phyloP scores from a whole-genome alignment of 2,113 vertebrate species.

The Erpornis zantholeuca region DNA sequence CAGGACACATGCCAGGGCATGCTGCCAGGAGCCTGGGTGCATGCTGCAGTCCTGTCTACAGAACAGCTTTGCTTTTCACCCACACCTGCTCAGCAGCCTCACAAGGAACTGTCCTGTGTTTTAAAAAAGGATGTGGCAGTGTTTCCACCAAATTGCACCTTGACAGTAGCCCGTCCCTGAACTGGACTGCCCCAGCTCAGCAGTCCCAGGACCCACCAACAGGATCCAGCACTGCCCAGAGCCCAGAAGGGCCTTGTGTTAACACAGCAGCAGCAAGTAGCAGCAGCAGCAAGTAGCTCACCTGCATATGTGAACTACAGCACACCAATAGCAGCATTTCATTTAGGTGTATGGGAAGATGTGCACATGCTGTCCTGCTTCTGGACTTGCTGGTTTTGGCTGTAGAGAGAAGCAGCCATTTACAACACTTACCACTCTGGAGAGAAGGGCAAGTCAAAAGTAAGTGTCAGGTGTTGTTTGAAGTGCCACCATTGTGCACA shows the following conservation, averaged over 20 bases:
- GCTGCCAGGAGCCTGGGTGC: background rate
- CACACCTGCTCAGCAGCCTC: background rate
- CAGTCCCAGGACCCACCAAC: rapidly evolving
- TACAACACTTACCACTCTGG: background rate
- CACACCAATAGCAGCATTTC: background rate
- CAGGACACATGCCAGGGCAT: background rate
- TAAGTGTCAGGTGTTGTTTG: background rate
- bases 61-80: background rate
- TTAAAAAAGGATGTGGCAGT: background rate
- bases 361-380: background rate
- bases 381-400: background rate
- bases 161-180: rapidly evolving
- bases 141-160: background rate
- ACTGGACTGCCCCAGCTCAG: background rate
- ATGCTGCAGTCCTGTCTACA: rapidly evolving
- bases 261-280: background rate
- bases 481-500: background rate
- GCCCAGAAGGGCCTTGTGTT: background rate
- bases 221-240: background rate
- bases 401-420: background rate
- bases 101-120: background rate
- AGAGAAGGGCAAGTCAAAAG: background rate
- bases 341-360: background rate
- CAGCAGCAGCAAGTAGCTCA: background rate
- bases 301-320: rapidly evolving